Evolutionary conservation across 1,140 invertebrate species (phyloP), one percentile per base, ranked within the genome.

Genomic region (Ceratina japonica): DNA sequence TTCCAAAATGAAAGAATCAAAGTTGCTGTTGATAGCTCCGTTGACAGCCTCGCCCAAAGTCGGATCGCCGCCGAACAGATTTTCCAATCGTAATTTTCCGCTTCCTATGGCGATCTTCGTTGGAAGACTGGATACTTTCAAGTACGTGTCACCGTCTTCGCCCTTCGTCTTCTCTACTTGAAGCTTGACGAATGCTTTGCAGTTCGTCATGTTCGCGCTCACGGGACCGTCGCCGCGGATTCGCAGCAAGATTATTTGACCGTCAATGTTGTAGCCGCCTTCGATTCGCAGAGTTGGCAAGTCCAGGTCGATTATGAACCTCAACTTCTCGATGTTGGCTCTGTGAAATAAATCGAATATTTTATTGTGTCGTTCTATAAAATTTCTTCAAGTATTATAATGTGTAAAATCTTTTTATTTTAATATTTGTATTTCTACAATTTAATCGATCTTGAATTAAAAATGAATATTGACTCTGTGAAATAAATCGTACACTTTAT

Each of bases 21-120:
- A 93, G 83, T 95, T 96, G 66, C 93, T 93, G 80, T 95, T 95
- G n/a, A 95, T 94, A 0, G 93, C 93, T 27, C 90, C 89, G 81
- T 95, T 95, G 0, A 95, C 91, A 15, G 94, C 92, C 2, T 94
- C 93, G 3, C 94, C 91, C 37, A 92, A 90, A 0, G 84, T 80
- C 7, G 72, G 82, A 71, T 95, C 94, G 15, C 94, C 95, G 22
- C 93, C 93, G 64, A 95, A 95, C 2, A 95, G 89, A 89, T 96
- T 95, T 1, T 95, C 93, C 0, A 96, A 86, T n/a, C 89, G 87
- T 13, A 95, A 83, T 1, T 84, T 87, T 54, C 95, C 95, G 44
- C 94, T 93, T 31, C 93, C 93, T 12, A 96, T 92, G 37, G 90
- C 89, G 63, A 95, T 92, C 81, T 94, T 94, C 8, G 94, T 86